Conservation (phyloP, 2,113 vertebrate species). For the Columba livia region DNA sequence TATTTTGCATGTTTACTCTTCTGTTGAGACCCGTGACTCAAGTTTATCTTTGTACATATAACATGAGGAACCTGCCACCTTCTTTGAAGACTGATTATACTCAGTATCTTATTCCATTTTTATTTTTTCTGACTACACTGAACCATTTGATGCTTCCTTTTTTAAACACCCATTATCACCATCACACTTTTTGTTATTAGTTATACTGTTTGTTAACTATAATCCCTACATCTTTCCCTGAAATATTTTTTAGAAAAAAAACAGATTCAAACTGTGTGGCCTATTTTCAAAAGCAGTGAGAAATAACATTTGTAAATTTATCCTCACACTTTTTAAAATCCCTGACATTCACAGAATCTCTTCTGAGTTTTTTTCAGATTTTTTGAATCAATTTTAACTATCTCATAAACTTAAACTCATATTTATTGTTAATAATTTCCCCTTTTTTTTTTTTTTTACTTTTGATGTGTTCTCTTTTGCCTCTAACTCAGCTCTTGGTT, state of each 20-base stretch:
- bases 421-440: neutral
- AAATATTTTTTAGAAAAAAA: neutral
- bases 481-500: neutral
- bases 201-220: neutral
- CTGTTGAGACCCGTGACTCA: neutral
- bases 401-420: neutral
- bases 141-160: neutral
- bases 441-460: neutral
- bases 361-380: neutral
- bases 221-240: neutral
- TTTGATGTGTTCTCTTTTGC: neutral
- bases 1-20: neutral
- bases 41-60: neutral
- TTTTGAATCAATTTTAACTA: neutral
- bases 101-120: neutral
- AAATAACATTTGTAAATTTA: neutral
- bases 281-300: neutral
- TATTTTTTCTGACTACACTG: neutral
- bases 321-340: neutral
- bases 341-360: neutral
- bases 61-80: neutral
- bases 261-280: neutral
- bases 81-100: neutral
- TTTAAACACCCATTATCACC: neutral
- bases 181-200: neutral